Evolutionary conservation across 2,888 invertebrate genomes (phyloP).

Genomic region (Drosophila limbata): DNA sequence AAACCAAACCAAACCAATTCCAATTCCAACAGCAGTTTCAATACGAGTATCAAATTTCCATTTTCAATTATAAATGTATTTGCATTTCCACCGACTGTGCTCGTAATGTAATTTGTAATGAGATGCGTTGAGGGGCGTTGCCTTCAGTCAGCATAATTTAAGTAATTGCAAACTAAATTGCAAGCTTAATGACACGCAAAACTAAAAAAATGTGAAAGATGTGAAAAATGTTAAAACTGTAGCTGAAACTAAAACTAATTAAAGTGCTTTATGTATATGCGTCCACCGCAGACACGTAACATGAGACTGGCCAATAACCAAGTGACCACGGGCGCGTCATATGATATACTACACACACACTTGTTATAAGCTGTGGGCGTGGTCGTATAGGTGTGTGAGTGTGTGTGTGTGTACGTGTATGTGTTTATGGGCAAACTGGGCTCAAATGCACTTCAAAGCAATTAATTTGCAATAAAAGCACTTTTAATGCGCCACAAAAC

Average conservation of each 20-base stretch:
- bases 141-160: conserved; percentile 46
- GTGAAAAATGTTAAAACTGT: conserved; percentile 8
- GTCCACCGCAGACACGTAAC: conserved; percentile 36
- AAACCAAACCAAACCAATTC: conserved; percentile 6
- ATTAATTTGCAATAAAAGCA: conserved; percentile 79
- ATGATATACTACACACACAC: conserved; percentile 47
- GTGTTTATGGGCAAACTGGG: conserved; percentile 42
- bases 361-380: conserved; percentile 13
- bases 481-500: conserved; percentile 47
- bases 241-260: conserved; percentile 54
- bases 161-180: conserved; percentile 66
- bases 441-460: conserved; percentile 72
- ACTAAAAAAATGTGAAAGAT: conserved; percentile 15
- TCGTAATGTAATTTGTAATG: conserved; percentile 35
- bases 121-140: conserved; percentile 31
- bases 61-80: conserved; percentile 39
- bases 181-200: conserved; percentile 55
- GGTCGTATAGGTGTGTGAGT: conserved; percentile 6
- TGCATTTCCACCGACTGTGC: conserved; percentile 26
- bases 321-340: conserved; percentile 59
- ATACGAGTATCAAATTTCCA: conserved; percentile 15
- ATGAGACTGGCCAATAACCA: conserved; percentile 40
- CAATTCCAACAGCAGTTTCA: conserved; percentile 2
- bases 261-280: conserved; percentile 55
- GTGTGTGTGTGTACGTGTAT: conserved; percentile 19